Percentiles rank a stretch among this genome's conserved stretches.
Conservation (phyloP, 2,113 vertebrate species). For the Alouatta palliata region DNA sequence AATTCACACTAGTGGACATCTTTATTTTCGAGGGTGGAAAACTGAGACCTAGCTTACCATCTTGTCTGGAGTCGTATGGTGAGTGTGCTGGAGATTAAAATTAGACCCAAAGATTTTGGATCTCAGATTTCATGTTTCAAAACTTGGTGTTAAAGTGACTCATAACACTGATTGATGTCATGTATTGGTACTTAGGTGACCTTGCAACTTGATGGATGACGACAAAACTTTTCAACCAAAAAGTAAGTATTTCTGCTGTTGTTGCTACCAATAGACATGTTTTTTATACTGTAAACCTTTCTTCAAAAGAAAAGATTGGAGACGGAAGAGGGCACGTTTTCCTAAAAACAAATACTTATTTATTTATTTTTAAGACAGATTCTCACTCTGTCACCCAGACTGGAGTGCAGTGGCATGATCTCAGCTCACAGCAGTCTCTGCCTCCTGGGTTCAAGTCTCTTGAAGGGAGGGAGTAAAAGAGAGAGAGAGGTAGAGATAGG, state of each 20-base stretch:
- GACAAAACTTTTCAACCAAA: constrained; percentile 27
- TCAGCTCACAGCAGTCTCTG: too few relatives aligned
- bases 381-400: too few relatives aligned
- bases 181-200: constrained; percentile 66
- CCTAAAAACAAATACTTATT: neutral
- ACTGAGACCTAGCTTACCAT: constrained; percentile 35
- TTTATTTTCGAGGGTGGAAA: constrained; percentile 50
- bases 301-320: constrained; percentile 11
- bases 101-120: constrained; percentile 55
- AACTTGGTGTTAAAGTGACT: constrained; percentile 58
- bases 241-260: constrained; percentile 61
- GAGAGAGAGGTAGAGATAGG: neutral
- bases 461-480: neutral
- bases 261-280: neutral
- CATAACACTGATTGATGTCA: constrained; percentile 53
- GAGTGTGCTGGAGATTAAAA: constrained; percentile 53
- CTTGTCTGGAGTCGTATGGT: constrained; percentile 47
- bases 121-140: constrained; percentile 51
- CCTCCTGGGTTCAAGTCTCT: neutral
- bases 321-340: neutral
- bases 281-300: constrained; percentile 33
- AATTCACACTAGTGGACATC: constrained; percentile 26
- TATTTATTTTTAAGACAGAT: too few relatives aligned
- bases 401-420: too few relatives aligned
- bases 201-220: constrained; percentile 69